Evolutionary conservation across 2,888 invertebrate species (phyloP).

Genomic region (Luffia ferchaultella): DNA sequence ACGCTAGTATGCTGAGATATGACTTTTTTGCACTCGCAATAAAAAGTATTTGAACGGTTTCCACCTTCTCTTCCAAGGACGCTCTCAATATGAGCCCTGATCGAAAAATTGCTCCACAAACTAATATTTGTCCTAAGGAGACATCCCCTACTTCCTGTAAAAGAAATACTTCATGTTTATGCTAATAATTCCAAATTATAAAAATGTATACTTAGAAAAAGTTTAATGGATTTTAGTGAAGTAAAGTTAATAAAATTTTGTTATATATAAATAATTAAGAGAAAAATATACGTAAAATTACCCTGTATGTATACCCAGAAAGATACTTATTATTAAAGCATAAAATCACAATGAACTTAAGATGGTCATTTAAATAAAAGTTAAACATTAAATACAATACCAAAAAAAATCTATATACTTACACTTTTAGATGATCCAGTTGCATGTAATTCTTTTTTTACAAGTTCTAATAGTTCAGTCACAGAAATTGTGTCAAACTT

Average conservation of each 20-base stretch:
- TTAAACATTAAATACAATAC: too few relatives aligned
- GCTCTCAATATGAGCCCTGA: conserved; percentile 65
- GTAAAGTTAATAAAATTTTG: too few relatives aligned
- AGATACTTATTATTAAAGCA: too few relatives aligned
- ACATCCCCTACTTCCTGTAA: conserved; percentile 78
- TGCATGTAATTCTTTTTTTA: conserved; percentile 73
- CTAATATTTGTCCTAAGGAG: conserved; percentile 73
- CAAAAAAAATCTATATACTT: too few relatives aligned
- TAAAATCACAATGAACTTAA: too few relatives aligned
- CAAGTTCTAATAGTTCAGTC: conserved; percentile 60
- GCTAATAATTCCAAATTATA: background rate
- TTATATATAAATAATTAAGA: too few relatives aligned
- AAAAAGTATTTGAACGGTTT: conserved; percentile 41
- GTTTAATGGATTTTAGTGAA: background rate
- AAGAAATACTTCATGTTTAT: background rate
- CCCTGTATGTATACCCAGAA: background rate
- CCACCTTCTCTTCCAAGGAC: conserved; percentile 49
- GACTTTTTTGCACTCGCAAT: conserved; percentile 68
- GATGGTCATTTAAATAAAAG: too few relatives aligned
- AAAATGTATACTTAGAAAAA: background rate
- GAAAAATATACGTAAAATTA: too few relatives aligned
- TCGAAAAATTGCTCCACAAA: conserved; percentile 74
- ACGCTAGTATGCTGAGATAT: conserved; percentile 68
- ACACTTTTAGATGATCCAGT: conserved; percentile 72
- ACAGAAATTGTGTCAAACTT: conserved; percentile 54